Percentiles rank a stretch among this genome's conserved stretches.
These are phyloP conservation scores for Tillus elongatus DNA, from an alignment of 2,888 invertebrate genomes.

Conservation along the genomic window DNA sequence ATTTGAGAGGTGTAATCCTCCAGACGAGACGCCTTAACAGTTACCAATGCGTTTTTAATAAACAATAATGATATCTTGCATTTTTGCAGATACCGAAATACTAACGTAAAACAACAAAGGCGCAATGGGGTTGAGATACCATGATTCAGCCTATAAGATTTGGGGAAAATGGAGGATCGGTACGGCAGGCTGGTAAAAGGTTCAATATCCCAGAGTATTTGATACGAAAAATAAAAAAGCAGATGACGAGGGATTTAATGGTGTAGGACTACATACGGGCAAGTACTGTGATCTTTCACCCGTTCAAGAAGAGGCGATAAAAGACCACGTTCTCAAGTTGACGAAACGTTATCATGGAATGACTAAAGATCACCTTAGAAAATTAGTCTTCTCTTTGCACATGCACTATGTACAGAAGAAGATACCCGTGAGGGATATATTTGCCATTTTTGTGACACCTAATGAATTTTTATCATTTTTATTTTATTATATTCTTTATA, in stretches of 20 bases:
- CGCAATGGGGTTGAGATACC: neutral
- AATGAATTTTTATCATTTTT: slow-evolving; percentile 7
- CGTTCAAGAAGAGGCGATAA: slow-evolving; percentile 15
- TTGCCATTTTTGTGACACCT: slow-evolving; percentile 7
- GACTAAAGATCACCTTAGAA: slow-evolving; percentile 9
- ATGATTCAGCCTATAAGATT: slow-evolving; percentile 6
- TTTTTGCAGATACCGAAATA: slow-evolving; percentile 1
- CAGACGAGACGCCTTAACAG: too few species aligned
- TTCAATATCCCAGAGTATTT: slow-evolving; percentile 18
- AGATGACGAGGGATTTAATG: slow-evolving; percentile 16
- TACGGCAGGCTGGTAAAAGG: slow-evolving; percentile 14
- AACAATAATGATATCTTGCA: too few species aligned
- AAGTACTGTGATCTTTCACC: slow-evolving; percentile 14
- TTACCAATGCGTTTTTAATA: too few species aligned
- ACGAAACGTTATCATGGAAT: slow-evolving; percentile 16
- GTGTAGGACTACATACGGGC: slow-evolving; percentile 13
- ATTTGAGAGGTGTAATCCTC: too few species aligned
- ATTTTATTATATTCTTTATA: slow-evolving; percentile 4
- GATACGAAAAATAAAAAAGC: slow-evolving; percentile 17
- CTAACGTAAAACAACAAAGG: slow-evolving; percentile 3
- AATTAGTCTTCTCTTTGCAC: slow-evolving; percentile 15
- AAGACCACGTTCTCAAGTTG: slow-evolving; percentile 15
- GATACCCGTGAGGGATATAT: slow-evolving; percentile 22
- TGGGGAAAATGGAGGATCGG: slow-evolving; percentile 14
- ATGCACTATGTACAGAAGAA: slow-evolving; percentile 23